A percentile compares a stretch with the other conserved stretches of the same genome.
Conservation (phyloP, 2,113 vertebrate species). For the Eolophus roseicapilla region DNA sequence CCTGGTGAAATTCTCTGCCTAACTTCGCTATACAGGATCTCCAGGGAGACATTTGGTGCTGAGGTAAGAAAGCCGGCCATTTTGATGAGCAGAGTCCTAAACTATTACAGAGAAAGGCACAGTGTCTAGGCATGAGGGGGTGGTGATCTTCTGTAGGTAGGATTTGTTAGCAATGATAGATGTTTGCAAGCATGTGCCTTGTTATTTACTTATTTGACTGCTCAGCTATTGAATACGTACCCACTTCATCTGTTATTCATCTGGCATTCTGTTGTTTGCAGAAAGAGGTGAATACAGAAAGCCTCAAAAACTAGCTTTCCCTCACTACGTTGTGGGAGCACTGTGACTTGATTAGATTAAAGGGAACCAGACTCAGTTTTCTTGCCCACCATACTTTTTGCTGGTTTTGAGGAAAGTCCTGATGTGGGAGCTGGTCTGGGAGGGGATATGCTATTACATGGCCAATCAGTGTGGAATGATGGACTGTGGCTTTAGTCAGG, state of each 20-base stretch:
- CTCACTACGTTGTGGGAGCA: not conserved
- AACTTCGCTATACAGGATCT: not conserved
- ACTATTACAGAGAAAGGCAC: not conserved
- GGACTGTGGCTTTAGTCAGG: not conserved
- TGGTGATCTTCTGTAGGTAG: not conserved
- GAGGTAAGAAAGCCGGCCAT: not conserved
- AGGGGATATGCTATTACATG: not conserved
- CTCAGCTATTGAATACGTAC: not conserved
- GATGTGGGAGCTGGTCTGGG: not conserved
- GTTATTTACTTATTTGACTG: not conserved
- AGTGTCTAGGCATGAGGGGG: not conserved
- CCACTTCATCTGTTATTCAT: not conserved
- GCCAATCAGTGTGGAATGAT: not conserved
- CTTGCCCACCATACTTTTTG: not conserved
- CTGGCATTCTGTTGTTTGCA: not conserved
- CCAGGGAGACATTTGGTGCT: not conserved
- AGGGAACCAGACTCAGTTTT: not conserved
- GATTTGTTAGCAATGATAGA: not conserved
- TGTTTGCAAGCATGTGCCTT: not conserved
- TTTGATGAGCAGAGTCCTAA: not conserved
- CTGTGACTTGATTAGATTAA: not conserved
- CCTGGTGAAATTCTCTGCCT: not conserved
- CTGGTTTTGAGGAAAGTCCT: not conserved
- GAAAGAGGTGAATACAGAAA: not conserved
- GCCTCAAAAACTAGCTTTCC: not conserved